Evolutionary conservation across 2,888 invertebrate species (phyloP).

Genomic region (Hemaris fuciformis): DNA sequence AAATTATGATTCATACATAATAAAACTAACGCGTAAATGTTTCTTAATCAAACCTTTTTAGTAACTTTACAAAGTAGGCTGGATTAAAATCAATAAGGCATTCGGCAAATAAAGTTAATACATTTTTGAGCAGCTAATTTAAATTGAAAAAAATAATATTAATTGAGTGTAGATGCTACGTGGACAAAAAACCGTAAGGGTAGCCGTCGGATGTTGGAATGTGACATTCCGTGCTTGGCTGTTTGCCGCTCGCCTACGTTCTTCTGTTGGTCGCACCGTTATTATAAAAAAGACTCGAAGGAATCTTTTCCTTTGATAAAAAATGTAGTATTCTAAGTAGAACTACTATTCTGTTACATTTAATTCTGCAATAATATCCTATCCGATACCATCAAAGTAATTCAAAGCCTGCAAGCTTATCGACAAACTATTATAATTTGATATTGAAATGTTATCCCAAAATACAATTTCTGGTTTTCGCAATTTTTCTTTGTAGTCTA

Average conservation of each 20-base stretch:
- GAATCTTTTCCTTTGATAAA: too few species aligned
- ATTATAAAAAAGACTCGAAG: slow-evolving; percentile 8
- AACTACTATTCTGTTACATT: too few species aligned
- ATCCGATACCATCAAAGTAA: too few species aligned
- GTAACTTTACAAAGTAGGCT: neutral
- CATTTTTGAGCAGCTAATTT: slow-evolving; percentile 18
- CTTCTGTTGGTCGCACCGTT: slow-evolving; percentile 34
- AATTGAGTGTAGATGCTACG: slow-evolving; percentile 3
- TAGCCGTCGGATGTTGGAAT: slow-evolving; percentile 2
- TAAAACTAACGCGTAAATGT: neutral
- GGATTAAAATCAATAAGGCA: neutral
- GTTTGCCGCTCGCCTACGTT: slow-evolving; percentile 27
- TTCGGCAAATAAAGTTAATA: slow-evolving; percentile 21
- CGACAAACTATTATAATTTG: too few species aligned
- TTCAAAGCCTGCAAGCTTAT: too few species aligned
- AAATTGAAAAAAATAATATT: neutral
- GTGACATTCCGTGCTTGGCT: slow-evolving; percentile 7
- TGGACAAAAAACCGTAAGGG: slow-evolving; percentile 11
- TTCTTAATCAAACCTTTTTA: neutral
- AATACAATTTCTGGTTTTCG: too few species aligned
- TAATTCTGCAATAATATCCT: too few species aligned
- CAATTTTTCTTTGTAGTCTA: too few species aligned
- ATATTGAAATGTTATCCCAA: too few species aligned
- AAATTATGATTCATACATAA: too few species aligned
- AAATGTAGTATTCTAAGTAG: too few species aligned